Percentiles rank a stretch among this genome's conserved stretches.
Evolutionary conservation across 2,888 invertebrate species (phyloP).

Genomic region (Synanthedon vespiformis): DNA sequence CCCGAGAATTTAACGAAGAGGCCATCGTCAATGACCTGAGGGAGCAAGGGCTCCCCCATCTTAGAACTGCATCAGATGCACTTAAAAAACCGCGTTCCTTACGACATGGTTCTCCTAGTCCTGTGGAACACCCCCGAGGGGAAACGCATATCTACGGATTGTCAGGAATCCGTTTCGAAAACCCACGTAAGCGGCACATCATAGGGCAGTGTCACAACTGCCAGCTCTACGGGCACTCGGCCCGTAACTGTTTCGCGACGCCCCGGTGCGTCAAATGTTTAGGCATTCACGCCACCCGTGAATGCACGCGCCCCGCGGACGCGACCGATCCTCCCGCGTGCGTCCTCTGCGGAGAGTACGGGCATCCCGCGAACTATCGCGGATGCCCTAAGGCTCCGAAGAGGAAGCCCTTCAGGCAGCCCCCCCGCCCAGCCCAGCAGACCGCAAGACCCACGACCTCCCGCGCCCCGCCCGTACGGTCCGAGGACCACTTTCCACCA

Average conservation of each 20-base stretch:
- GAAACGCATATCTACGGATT: neutral
- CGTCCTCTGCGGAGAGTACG: too few species aligned
- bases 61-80: too few species aligned
- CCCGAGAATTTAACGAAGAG: neutral
- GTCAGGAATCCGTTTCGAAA: neutral
- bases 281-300: neutral
- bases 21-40: neutral
- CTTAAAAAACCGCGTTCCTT: conserved; percentile 1
- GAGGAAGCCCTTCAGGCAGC: conserved; percentile 4
- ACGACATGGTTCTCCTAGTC: neutral
- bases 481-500: too few species aligned
- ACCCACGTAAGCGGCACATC: too few species aligned
- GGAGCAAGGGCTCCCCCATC: neutral
- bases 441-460: too few species aligned
- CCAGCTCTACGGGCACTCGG: neutral
- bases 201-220: too few species aligned
- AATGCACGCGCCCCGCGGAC: neutral
- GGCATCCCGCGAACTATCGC: too few species aligned
- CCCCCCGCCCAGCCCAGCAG: neutral
- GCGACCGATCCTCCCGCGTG: too few species aligned
- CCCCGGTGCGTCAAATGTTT: neutral
- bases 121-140: neutral
- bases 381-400: conserved; percentile 12
- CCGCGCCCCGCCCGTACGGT: too few species aligned
- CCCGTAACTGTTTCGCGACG: neutral